Evolutionary conservation across 2,888 invertebrate genomes (phyloP), one percentile per base, ranked within the genome.

Genomic region (Shargacucullia verbasci): DNA sequence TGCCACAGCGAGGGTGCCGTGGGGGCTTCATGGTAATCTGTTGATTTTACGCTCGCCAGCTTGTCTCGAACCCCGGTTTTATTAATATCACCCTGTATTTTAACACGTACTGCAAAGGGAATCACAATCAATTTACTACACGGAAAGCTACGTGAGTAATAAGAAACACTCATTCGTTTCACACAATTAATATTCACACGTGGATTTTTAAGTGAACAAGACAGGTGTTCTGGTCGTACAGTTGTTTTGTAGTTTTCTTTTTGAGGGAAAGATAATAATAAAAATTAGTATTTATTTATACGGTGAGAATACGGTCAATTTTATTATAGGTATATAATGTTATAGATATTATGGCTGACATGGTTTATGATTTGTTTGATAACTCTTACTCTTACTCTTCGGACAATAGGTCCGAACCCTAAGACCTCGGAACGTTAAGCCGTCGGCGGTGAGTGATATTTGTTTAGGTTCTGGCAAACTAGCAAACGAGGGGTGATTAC

Each of bases 21-120:
- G 75, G 86, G 84, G 91, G 90, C 79, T 82, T 88, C 81, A 82
- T 83, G 79, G 87, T 93, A 93, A 94, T 94, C 93, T 93, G 93
- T 92, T 92, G 92, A 93, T 93, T 93, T 92, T 92, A 91, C 92
- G 91, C 92, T 89, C 86, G 79, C 85, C 85, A 83, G 80, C 85
- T 85, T 82, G 85, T 83, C 81, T 81, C 78, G 82, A 84, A 85
- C 85, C 88, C 88, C 82, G 81, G 84, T 87, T 92, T 87, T 91
- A 76, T 77, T 89, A 91, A 90, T 92, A 91, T 91, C 86, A 87
- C 82, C 83, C 76, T 81, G 82, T 86, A 87, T 86, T 85, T 87
- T 87, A 88, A 90, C 90, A 90, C 89, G 88, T 91, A 83, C 83
- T 89, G 83, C 80, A 86, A 87, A 86, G 77, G 59, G 44, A 74